phyloP scores from a whole-genome alignment of 92 coral and sea anemone species.

The Porites evermanni region DNA sequence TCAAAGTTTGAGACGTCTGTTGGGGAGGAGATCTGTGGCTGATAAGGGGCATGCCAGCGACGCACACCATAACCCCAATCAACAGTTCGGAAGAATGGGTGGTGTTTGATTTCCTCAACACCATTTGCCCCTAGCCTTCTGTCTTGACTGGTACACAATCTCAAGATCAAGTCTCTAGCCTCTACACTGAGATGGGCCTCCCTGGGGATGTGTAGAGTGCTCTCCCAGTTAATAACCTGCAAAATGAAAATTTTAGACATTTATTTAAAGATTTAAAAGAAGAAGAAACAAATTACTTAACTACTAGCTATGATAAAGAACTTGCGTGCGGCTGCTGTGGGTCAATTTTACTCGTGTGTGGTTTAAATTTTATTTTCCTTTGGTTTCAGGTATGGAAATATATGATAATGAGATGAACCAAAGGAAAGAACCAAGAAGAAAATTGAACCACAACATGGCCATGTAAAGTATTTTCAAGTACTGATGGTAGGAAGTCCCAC shows the following conservation, averaged over 20 bases:
- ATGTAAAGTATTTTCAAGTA: too few relatives aligned
- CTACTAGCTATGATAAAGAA: too few relatives aligned
- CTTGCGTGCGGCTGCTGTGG: too few relatives aligned
- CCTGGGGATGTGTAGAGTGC: constrained; percentile 82
- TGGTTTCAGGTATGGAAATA: too few relatives aligned
- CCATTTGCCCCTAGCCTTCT: constrained; percentile 88
- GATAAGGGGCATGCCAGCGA: constrained; percentile 79
- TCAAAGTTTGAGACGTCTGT: constrained; percentile 97
- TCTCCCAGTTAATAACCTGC: constrained; percentile 96
- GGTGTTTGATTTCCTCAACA: constrained; percentile 87
- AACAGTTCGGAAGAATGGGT: constrained; percentile 87
- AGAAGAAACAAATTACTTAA: neutral
- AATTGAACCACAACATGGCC: too few relatives aligned
- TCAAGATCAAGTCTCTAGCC: constrained; percentile 90
- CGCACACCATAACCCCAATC: constrained; percentile 91
- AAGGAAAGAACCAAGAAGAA: too few relatives aligned
- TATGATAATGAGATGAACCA: too few relatives aligned
- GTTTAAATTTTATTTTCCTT: too few relatives aligned
- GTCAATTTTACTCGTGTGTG: too few relatives aligned
- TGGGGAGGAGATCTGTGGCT: constrained; percentile 82
- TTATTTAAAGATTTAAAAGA: neutral
- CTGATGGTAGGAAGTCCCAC: too few relatives aligned
- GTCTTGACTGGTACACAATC: constrained; percentile 89
- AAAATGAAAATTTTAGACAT: neutral
- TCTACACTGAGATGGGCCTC: constrained; percentile 78